phyloP scores from a whole-genome alignment of 1,140 invertebrate species.

The Plodia interpunctella region DNA sequence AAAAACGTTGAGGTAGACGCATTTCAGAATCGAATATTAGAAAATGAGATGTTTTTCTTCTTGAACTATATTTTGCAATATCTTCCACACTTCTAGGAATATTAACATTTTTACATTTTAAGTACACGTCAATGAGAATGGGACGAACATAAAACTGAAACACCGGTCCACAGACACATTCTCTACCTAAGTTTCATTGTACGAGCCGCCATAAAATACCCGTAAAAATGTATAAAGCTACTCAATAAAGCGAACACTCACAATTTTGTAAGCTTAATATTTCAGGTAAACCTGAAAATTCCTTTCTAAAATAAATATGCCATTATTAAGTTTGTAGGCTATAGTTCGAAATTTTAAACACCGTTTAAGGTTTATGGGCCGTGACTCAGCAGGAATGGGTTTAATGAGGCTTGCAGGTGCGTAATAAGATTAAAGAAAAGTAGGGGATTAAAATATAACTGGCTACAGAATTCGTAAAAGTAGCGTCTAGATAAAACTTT shows the following conservation, averaged over 20 bases:
- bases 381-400: constrained; percentile 2
- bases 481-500: neutral
- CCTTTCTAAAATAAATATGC: constrained; percentile 5
- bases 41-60: neutral
- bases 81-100: constrained; percentile 6
- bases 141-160: constrained; percentile 33
- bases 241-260: constrained; percentile 45
- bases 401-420: constrained; percentile 6
- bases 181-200: constrained; percentile 39
- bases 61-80: constrained; percentile 3
- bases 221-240: constrained; percentile 47
- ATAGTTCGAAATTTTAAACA: constrained; percentile 7
- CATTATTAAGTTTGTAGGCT: constrained; percentile 6
- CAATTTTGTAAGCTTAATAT: constrained; percentile 35
- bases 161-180: constrained; percentile 19
- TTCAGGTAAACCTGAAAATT: constrained; percentile 25
- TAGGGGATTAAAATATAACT: neutral
- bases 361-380: neutral
- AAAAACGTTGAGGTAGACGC: no score
- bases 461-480: neutral
- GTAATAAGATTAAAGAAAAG: constrained; percentile 4
- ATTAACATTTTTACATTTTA: neutral
- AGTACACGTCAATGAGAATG: constrained; percentile 14
- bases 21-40: no score
- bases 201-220: constrained; percentile 43